phyloP scores from a whole-genome alignment of 2,113 vertebrate species.

The Chionomys nivalis region DNA sequence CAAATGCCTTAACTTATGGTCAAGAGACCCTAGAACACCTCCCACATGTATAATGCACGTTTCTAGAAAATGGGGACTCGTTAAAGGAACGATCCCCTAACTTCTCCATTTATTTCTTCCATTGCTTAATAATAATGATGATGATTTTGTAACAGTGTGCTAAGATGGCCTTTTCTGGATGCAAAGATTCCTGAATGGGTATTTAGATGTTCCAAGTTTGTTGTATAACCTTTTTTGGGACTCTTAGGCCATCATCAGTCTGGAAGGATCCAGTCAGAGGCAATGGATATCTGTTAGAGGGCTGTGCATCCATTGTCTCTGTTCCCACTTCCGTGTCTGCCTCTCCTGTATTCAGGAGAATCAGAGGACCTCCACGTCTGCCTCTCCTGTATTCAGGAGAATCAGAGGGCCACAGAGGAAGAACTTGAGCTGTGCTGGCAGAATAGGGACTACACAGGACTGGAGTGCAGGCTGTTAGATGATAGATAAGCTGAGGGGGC shows the following conservation, averaged over 20 bases:
- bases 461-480: background rate
- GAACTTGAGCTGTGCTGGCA: background rate
- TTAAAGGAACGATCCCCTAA: background rate
- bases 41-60: background rate
- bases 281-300: background rate
- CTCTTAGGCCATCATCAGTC: background rate
- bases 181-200: background rate
- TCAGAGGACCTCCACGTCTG: too few relatives aligned
- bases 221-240: background rate
- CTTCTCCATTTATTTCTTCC: background rate
- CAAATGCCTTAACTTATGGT: background rate
- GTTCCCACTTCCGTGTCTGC: too few relatives aligned
- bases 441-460: background rate
- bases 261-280: background rate
- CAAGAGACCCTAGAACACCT: background rate
- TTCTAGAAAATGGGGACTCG: conserved; percentile 48
- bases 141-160: background rate
- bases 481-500: background rate
- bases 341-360: background rate
- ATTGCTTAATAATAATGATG: background rate
- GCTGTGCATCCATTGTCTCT: background rate
- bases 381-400: background rate
- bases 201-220: background rate
- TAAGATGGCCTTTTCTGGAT: background rate
- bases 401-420: background rate